These are phyloP conservation scores for Drosophila pectinifera DNA, from an alignment of 1,140 invertebrate species.

Conservation along the genomic window DNA sequence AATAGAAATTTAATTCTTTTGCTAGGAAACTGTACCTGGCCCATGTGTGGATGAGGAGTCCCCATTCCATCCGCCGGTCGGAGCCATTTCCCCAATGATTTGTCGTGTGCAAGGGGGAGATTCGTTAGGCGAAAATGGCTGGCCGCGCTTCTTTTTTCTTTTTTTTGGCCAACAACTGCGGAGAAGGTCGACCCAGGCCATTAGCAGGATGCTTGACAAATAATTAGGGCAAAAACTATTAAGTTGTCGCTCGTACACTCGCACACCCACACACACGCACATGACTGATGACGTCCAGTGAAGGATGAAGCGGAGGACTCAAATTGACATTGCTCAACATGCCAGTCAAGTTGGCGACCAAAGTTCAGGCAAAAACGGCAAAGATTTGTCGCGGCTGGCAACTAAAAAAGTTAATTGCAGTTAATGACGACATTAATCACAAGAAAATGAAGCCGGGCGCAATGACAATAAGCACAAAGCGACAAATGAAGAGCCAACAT, in stretches of 20 bases:
- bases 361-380: conserved; percentile 72
- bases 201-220: conserved; percentile 77
- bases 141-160: neutral
- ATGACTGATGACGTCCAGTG: conserved; percentile 70
- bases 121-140: conserved; percentile 24
- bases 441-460: conserved; percentile 81
- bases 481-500: conserved; percentile 76
- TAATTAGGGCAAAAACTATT: conserved; percentile 77
- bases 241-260: conserved; percentile 43
- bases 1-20: conserved; percentile 1
- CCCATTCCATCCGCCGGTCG: conserved; percentile 1
- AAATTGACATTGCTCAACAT: conserved; percentile 78
- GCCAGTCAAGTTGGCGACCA: conserved; percentile 75
- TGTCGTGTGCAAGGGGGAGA: conserved; percentile 22
- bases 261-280: conserved; percentile 24
- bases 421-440: conserved; percentile 84
- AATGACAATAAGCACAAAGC: conserved; percentile 80
- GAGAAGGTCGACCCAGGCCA: conserved; percentile 65
- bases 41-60: neutral
- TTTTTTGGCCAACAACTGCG: conserved; percentile 7
- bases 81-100: conserved; percentile 32
- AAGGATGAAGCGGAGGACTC: conserved; percentile 59
- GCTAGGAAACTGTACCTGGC: neutral
- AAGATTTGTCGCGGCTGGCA: conserved; percentile 76
- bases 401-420: conserved; percentile 83